phyloP scores from a whole-genome alignment of 2,888 invertebrate species.

The Pseudococcus viburni region DNA sequence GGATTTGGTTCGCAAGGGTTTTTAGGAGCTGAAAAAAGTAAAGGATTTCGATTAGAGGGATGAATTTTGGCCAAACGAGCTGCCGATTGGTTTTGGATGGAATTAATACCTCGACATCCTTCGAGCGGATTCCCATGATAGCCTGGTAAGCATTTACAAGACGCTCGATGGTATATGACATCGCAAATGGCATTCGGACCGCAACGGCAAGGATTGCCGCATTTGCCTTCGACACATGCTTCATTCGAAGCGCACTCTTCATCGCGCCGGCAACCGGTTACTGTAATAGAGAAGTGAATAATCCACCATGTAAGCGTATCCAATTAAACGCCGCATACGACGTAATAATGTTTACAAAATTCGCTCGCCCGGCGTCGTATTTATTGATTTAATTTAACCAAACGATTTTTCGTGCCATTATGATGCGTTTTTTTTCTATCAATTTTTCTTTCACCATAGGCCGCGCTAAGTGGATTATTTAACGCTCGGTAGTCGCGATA shows the following conservation, averaged over 20 bases:
- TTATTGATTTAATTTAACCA: slow-evolving; percentile 45
- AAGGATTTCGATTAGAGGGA: not conserved
- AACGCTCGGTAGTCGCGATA: slow-evolving; percentile 28
- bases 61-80: not conserved
- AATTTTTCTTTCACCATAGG: slow-evolving; percentile 33
- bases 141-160: slow-evolving; percentile 86
- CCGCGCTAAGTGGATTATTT: slow-evolving; percentile 28
- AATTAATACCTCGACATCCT: slow-evolving; percentile 74
- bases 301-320: slow-evolving; percentile 53
- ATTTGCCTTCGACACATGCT: slow-evolving; percentile 84
- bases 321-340: slow-evolving; percentile 45
- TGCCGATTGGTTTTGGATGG: not conserved
- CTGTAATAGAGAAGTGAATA: slow-evolving; percentile 71
- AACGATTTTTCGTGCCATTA: slow-evolving; percentile 28
- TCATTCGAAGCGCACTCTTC: slow-evolving; percentile 81
- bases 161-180: slow-evolving; percentile 83
- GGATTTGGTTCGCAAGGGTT: slow-evolving; percentile 88
- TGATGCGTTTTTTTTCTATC: slow-evolving; percentile 42
- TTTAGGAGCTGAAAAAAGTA: slow-evolving; percentile 73
- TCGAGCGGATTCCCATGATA: slow-evolving; percentile 84
- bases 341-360: slow-evolving; percentile 51
- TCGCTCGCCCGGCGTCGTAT: not conserved
- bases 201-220: slow-evolving; percentile 84
- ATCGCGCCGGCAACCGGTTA: slow-evolving; percentile 81
- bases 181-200: slow-evolving; percentile 87